phyloP scores from a whole-genome alignment of 1,140 invertebrate genomes.

The Sitodiplosis mosellana region DNA sequence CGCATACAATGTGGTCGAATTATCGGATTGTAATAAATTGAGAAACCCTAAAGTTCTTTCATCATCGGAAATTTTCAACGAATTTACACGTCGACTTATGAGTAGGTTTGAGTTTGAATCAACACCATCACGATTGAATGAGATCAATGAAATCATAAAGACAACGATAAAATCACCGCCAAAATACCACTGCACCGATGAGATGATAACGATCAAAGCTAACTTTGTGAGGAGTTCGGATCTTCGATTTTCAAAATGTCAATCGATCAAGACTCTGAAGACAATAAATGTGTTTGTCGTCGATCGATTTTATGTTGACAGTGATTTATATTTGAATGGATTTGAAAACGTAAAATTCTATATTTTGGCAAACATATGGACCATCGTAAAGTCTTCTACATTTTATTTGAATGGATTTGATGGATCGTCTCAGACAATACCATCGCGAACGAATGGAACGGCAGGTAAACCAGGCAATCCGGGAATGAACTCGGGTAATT shows the following conservation, averaged over 20 bases:
- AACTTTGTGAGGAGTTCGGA: not conserved
- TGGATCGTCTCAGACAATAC: not conserved
- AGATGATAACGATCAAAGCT: not conserved
- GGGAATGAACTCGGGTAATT: not conserved
- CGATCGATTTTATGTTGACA: not conserved
- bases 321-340: not conserved
- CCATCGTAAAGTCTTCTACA: not conserved
- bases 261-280: not conserved
- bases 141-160: not conserved
- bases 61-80: too few relatives aligned
- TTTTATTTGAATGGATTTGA: not conserved
- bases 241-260: not conserved
- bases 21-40: too few relatives aligned
- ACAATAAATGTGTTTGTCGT: not conserved
- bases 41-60: too few relatives aligned
- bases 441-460: not conserved
- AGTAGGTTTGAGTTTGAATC: not conserved
- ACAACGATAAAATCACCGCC: not conserved
- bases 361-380: not conserved
- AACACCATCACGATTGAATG: not conserved
- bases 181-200: not conserved
- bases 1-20: too few relatives aligned
- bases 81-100: not conserved
- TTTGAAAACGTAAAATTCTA: not conserved
- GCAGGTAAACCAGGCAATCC: not conserved